These are phyloP conservation scores for Blomia tropicalis DNA, from an alignment of 2,888 invertebrate genomes.

Conservation along the genomic window DNA sequence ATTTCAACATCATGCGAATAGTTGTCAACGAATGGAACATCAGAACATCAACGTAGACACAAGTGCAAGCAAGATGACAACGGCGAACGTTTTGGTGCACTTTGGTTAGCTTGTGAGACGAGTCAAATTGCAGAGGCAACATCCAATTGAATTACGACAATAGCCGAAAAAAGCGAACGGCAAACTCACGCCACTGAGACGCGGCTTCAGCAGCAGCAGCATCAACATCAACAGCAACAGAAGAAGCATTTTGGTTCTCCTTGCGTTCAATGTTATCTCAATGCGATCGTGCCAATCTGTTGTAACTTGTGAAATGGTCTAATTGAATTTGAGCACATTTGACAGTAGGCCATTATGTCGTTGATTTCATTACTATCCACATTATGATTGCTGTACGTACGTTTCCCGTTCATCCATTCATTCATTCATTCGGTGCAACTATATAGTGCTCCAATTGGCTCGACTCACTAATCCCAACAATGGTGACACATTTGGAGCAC, in stretches of 20 bases:
- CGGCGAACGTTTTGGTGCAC: too few relatives aligned
- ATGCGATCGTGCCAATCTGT: conserved; percentile 5
- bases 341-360: conserved; percentile 13
- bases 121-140: conserved; percentile 12
- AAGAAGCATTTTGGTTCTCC: background rate
- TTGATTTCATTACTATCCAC: background rate
- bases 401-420: too few relatives aligned
- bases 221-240: too few relatives aligned
- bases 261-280: background rate
- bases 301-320: conserved; percentile 14
- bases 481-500: background rate
- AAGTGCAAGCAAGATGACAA: too few relatives aligned
- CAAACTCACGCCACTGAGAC: background rate
- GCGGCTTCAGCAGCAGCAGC: background rate
- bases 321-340: conserved; percentile 13
- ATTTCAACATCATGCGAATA: too few relatives aligned
- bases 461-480: background rate
- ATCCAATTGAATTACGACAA: conserved; percentile 4
- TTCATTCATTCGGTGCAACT: too few relatives aligned
- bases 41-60: too few relatives aligned
- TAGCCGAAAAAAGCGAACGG: too few relatives aligned
- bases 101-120: background rate
- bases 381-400: background rate
- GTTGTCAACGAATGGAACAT: too few relatives aligned
- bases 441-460: background rate